phyloP scores from a whole-genome alignment of 2,113 vertebrate genomes.

The Hyla sarda region DNA sequence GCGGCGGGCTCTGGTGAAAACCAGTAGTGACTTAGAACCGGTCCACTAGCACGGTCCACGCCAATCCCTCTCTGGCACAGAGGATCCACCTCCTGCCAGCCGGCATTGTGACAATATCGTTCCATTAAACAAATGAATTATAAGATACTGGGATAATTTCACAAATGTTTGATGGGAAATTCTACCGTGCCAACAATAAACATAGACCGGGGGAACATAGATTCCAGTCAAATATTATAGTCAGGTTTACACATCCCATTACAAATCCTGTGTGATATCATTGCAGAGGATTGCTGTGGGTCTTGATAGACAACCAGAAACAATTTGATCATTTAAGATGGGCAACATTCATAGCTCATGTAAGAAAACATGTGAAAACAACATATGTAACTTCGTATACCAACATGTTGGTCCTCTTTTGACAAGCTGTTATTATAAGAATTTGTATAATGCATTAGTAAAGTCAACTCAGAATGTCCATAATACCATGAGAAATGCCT shows the following conservation, averaged over 20 bases:
- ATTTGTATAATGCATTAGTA: slow-evolving; percentile 61
- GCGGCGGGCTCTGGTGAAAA: no score
- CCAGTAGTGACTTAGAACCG: no score
- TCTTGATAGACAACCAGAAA: slow-evolving; percentile 16
- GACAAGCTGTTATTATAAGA: slow-evolving; percentile 43
- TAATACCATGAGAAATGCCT: slow-evolving; percentile 64
- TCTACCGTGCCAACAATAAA: background rate
- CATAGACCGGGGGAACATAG: background rate
- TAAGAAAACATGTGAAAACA: slow-evolving; percentile 1
- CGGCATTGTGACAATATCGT: no score
- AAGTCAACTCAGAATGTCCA: slow-evolving; percentile 62
- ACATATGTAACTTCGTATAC: background rate
- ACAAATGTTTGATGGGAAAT: background rate
- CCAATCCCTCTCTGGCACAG: no score
- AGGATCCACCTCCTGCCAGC: no score
- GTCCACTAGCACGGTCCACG: no score
- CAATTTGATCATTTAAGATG: background rate
- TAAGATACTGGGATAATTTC: no score
- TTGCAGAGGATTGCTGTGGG: background rate
- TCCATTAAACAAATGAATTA: no score
- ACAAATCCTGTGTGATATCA: slow-evolving; percentile 3
- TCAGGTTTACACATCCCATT: background rate
- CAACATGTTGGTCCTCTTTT: slow-evolving; percentile 21
- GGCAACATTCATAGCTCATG: background rate
- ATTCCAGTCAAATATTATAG: background rate